phyloP scores from a whole-genome alignment of 2,113 vertebrate species.

The Hippocampus comes region DNA sequence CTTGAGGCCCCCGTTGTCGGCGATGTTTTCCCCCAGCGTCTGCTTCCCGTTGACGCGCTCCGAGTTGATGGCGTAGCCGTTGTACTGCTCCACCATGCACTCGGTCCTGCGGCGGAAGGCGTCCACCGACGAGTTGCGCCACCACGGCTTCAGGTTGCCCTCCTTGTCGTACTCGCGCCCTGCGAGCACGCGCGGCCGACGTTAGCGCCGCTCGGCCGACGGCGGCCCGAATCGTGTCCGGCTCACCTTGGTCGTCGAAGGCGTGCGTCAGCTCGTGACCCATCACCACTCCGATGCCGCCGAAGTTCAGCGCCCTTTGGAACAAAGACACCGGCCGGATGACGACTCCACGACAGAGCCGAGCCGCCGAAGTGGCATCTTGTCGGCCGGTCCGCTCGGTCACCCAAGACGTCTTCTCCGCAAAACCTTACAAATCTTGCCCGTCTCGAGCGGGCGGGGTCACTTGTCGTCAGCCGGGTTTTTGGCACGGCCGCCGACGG shows the following conservation, averaged over 20 bases:
- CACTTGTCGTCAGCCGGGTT: too few relatives aligned
- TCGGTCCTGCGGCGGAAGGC: constrained; percentile 87
- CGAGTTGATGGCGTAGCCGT: constrained; percentile 81
- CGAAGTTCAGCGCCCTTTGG: constrained; percentile 91
- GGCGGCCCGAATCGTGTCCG: not conserved
- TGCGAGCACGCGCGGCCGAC: constrained; percentile 40
- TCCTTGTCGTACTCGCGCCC: constrained; percentile 94
- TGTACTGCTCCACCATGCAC: constrained; percentile 92
- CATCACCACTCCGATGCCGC: constrained; percentile 97
- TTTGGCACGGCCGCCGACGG: too few relatives aligned
- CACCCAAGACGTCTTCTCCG: too few relatives aligned
- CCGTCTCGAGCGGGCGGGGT: too few relatives aligned
- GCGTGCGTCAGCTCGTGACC: constrained; percentile 96
- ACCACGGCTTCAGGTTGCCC: constrained; percentile 91
- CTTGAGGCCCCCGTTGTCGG: constrained; percentile 93
- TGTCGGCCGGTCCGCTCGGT: too few relatives aligned
- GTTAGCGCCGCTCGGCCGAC: too few relatives aligned
- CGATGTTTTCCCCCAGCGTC: constrained; percentile 94
- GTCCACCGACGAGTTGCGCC: constrained; percentile 90
- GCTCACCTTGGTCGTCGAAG: constrained; percentile 96
- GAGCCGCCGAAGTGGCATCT: too few relatives aligned
- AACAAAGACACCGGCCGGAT: not conserved
- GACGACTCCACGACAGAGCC: too few relatives aligned
- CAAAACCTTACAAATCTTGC: too few relatives aligned
- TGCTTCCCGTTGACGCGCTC: constrained; percentile 91